Conservation (phyloP, 2,113 vertebrate genomes). For the Vulpes vulpes region DNA sequence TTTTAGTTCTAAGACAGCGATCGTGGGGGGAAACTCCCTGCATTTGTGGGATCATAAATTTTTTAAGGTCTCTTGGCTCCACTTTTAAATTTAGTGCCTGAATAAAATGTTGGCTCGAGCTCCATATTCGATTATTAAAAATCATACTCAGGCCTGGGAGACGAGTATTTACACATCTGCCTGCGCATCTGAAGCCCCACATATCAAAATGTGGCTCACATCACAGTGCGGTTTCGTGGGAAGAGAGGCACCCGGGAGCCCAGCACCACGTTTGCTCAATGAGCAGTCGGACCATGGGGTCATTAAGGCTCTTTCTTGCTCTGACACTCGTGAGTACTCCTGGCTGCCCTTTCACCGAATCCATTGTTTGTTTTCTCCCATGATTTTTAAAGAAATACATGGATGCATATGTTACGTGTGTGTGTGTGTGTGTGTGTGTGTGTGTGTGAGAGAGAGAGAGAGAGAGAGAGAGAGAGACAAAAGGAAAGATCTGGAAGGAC, state of each 20-base stretch:
- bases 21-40: constrained; percentile 71
- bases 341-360: neutral
- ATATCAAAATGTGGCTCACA: constrained; percentile 45
- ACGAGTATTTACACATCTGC: constrained; percentile 74
- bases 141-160: constrained; percentile 76
- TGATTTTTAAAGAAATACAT: constrained; percentile 12
- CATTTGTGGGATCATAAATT: constrained; percentile 82
- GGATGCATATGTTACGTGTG: neutral
- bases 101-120: constrained; percentile 81
- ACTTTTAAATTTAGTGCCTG: constrained; percentile 84
- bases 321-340: neutral
- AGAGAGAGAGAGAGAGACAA: neutral
- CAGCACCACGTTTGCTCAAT: accelerated
- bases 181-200: constrained; percentile 60
- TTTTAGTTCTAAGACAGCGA: constrained; percentile 74
- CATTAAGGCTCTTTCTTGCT: neutral
- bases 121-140: constrained; percentile 83
- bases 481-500: neutral
- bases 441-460: neutral
- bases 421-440: too few relatives aligned
- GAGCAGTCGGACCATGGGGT: neutral
- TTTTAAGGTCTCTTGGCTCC: constrained; percentile 83
- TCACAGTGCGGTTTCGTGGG: accelerated
- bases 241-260: accelerated
- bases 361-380: neutral